phyloP scores from a whole-genome alignment of 2,888 invertebrate genomes.

The Chymomyza amoena region DNA sequence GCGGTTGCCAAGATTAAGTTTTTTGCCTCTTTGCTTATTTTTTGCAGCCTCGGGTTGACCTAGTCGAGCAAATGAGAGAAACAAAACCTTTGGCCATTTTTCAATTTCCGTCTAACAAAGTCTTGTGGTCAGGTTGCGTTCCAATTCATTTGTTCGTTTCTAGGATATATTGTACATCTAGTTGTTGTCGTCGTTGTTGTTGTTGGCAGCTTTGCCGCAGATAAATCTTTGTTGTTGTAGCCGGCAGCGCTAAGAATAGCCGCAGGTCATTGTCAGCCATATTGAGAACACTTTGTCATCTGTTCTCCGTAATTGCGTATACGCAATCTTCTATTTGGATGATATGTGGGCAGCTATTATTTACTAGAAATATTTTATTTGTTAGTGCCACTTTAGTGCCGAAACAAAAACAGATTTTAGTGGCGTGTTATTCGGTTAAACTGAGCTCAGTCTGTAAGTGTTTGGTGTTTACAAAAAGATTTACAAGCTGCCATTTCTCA shows the following conservation, averaged over 20 bases:
- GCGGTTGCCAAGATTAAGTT: conserved; percentile 49
- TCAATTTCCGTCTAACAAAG: conserved; percentile 63
- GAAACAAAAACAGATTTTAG: background rate
- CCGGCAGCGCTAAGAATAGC: background rate
- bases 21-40: conserved; percentile 14
- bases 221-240: background rate
- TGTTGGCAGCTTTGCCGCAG: background rate
- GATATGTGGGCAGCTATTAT: background rate
- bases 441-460: background rate
- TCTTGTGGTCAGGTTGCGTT: conserved; percentile 40
- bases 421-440: background rate
- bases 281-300: background rate
- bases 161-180: background rate
- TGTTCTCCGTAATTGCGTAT: conserved; percentile 20
- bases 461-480: background rate
- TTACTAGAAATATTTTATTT: background rate
- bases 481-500: background rate
- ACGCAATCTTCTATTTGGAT: conserved; percentile 15
- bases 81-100: conserved; percentile 54
- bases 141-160: background rate
- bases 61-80: background rate
- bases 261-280: background rate
- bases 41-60: background rate
- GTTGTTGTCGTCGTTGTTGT: conserved; percentile 2
- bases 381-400: background rate